Conservation (phyloP, 2,113 vertebrate genomes). For the Pachycephala philippinensis region DNA sequence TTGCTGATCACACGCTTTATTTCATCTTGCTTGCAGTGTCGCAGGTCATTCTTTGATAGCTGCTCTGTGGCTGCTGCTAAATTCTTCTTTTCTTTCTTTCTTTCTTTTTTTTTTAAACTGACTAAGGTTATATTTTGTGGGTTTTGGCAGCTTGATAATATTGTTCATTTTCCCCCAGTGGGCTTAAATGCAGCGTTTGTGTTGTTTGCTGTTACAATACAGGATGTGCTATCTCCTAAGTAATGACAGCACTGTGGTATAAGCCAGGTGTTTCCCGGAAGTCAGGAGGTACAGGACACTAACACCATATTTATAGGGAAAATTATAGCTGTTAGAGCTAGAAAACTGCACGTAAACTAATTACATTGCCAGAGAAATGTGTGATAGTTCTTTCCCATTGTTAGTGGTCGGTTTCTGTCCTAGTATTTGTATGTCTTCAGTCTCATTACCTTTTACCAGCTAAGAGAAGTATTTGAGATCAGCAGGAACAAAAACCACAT, state of each 20-base stretch:
- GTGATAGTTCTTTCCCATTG: conserved; percentile 18
- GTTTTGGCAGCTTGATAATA: neutral
- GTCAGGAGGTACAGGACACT: conserved; percentile 9
- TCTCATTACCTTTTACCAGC: neutral
- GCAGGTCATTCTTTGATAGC: neutral
- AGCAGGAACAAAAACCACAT: neutral
- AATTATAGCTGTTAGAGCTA: neutral
- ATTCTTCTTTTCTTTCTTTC: neutral
- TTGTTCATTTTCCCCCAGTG: neutral
- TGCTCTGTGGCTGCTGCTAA: neutral
- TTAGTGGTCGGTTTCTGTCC: neutral
- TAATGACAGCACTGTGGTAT: neutral
- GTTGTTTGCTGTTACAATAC: conserved; percentile 45
- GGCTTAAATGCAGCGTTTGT: neutral
- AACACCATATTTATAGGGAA: neutral
- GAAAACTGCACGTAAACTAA: conserved; percentile 1
- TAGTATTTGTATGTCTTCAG: neutral
- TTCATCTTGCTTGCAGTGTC: neutral
- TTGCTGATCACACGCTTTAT: fast-evolving
- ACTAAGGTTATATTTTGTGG: neutral
- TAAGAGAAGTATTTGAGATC: neutral
- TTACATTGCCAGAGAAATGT: neutral
- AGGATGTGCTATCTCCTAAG: conserved; percentile 52
- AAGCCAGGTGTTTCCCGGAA: conserved; percentile 75
- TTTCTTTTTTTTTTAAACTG: neutral